Conservation (phyloP, 2,888 invertebrate species). For the Pristionchus maxplancki region DNA sequence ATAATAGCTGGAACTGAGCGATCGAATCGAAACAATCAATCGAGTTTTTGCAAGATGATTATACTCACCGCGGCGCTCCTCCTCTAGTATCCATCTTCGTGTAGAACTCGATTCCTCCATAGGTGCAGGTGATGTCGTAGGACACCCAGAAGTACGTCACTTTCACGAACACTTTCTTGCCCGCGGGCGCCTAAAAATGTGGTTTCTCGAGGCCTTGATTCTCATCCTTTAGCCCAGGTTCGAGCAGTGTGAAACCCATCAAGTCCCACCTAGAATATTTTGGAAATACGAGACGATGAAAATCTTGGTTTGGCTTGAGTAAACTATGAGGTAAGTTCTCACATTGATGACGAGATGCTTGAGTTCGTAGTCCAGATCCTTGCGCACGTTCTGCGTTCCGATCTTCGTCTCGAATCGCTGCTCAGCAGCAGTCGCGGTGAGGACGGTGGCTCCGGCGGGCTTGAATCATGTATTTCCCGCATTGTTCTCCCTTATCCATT, state of each 20-base stretch:
- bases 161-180: not conserved
- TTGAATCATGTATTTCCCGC: not conserved
- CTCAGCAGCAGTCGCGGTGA: not conserved
- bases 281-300: too few species aligned
- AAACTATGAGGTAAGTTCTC: too few species aligned
- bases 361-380: not conserved
- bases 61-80: constrained; percentile 22
- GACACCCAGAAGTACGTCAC: constrained; percentile 20
- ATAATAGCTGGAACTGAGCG: too few species aligned
- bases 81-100: constrained; percentile 13
- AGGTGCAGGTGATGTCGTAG: constrained; percentile 19
- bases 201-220: not conserved
- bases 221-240: too few species aligned
- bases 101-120: constrained; percentile 30
- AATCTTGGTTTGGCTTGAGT: too few species aligned
- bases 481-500: not conserved
- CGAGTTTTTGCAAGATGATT: too few species aligned
- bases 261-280: too few species aligned
- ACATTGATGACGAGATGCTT: constrained; percentile 48
- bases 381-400: not conserved
- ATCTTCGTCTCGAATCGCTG: constrained; percentile 36
- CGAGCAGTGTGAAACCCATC: too few species aligned
- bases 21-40: too few species aligned
- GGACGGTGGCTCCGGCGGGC: constrained; percentile 12
- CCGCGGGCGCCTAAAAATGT: constrained; percentile 11